Base-by-base conservation (phyloP, 2,888 invertebrate genomes). In the Euplexia lucipara region DNA sequence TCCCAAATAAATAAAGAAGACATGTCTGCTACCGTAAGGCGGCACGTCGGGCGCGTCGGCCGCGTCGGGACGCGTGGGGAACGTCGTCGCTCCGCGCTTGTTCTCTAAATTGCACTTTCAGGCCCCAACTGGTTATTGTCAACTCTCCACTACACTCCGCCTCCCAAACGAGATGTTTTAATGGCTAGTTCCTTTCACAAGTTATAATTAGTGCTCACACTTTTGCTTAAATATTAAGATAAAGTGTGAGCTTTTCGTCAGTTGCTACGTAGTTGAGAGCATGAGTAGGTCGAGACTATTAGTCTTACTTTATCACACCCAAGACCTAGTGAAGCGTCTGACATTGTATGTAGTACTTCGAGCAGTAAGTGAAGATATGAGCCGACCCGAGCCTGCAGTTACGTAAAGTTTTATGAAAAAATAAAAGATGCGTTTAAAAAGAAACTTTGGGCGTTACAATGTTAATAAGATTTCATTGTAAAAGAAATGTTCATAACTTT, bases 101-200 rank as follows among this genome's bases (percentile, higher is more conserved):
- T 75, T 75, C 81, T 64, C 76, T 70, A 79, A 73, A 78, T 81
- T 78, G 81, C 75, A 74, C 71, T 78, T 73, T 70, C 76, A 80
- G 74, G 56, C 59, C 60, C 68, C 56, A 41, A 70, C 74, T 61
- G 67, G 79, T 72, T 78, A 70, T 79, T 83, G 70, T 79, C 47
- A 56, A 65, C 57, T 64, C 70, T 68, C 42, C 42, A 32, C 45
- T 41, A 49, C 41, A 47, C 30, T 32, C 14, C 35, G 32, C 18
- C 16, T 44, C 32, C 14, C 34, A 61, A 62, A 70, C 58, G 45
- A 70, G 35, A 51, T 47, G 59, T 41, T 62, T 49, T 61, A 62
- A 72, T 47, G 48, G 51, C 39, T 71, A 59, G 59, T 78, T 67
- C 53, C 44, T 57, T 63, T 58, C 20, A 59, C 56, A 66, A 69